These are phyloP conservation scores for Anolis sagrei DNA, from an alignment of 2,113 vertebrate species.

Conservation along the genomic window DNA sequence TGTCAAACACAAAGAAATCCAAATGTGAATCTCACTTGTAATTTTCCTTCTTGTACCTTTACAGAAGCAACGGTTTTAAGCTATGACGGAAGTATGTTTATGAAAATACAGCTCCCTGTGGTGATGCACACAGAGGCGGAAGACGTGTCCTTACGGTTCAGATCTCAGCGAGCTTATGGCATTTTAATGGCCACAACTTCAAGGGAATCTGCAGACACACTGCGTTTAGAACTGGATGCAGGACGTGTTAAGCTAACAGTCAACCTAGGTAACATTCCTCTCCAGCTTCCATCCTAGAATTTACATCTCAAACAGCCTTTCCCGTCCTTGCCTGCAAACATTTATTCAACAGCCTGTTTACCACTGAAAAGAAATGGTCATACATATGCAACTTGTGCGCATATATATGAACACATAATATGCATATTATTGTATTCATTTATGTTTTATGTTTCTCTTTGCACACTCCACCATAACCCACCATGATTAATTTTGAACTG, in stretches of 20 bases:
- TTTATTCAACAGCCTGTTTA: conserved; percentile 75
- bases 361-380: conserved; percentile 66
- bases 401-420: conserved; percentile 38
- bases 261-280: conserved; percentile 91
- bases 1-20: not conserved
- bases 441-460: conserved; percentile 53
- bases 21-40: not conserved
- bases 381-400: conserved; percentile 34
- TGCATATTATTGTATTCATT: conserved; percentile 45
- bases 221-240: conserved; percentile 93
- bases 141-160: conserved; percentile 93
- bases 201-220: conserved; percentile 92
- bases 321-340: conserved; percentile 79
- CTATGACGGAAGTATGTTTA: conserved; percentile 98
- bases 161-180: conserved; percentile 93
- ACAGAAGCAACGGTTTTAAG: conserved; percentile 95
- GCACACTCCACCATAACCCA: conserved; percentile 62
- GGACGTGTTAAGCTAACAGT: conserved; percentile 95
- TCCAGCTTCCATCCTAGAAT: conserved; percentile 62
- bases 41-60: conserved; percentile 46
- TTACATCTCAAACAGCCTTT: conserved; percentile 63
- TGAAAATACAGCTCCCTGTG: conserved; percentile 97
- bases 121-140: conserved; percentile 98
- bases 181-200: conserved; percentile 98
- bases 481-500: conserved; percentile 68